Base-by-base conservation (phyloP, 2,888 invertebrate species). In the Amitus sp. region DNA sequence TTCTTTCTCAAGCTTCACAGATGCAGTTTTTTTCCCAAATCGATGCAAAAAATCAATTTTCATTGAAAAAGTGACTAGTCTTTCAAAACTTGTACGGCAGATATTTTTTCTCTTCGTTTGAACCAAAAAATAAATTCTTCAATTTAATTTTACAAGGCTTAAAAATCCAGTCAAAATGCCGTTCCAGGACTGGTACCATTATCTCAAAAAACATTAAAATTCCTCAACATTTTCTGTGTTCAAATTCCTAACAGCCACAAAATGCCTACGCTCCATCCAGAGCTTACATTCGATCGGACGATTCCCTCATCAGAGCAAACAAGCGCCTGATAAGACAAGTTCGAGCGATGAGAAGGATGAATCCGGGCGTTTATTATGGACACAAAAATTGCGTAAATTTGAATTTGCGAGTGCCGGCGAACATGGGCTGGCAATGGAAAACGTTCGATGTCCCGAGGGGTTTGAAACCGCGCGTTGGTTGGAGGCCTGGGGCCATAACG, bases 371-470 rank as follows among this genome's bases (percentile, higher is more conserved):
- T 7, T 68, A 67, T 37, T 68, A 70, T 42, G 75, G 75, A 4
- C 75, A 75, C 30, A 70, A 67, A 62, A 70, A 71, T 51, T 75
- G 75, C 51, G 15, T 71, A 6, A 70, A 73, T 15, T 23, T 68
- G 2, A 63, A 68, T 42, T 51, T 69, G 58, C 55, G 73, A 20
- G 73, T 75, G 4, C 75, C 75, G 2, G 65, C 70, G 7, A 74
- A 75, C 18, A 75, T 75, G 75, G 74, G 75, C 1, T 65, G 64
- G 64, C 47, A 73, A 4, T 74, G 74, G 74, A 73, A 75, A 45
- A 69, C 65, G 15, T 61, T 48, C 10, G 62, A 71, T 1, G 57
- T 65, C 13, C 66, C 68, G 6, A 70, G 73, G 2, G 66, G 57
- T 2, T 27, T 65, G 4, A 73, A 68, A 58, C 63, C 70, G 1